A percentile compares a stretch with the other conserved stretches of the same genome.
Evolutionary conservation across 2,888 invertebrate genomes (phyloP).

Genomic region (Acholoe squamosa): DNA sequence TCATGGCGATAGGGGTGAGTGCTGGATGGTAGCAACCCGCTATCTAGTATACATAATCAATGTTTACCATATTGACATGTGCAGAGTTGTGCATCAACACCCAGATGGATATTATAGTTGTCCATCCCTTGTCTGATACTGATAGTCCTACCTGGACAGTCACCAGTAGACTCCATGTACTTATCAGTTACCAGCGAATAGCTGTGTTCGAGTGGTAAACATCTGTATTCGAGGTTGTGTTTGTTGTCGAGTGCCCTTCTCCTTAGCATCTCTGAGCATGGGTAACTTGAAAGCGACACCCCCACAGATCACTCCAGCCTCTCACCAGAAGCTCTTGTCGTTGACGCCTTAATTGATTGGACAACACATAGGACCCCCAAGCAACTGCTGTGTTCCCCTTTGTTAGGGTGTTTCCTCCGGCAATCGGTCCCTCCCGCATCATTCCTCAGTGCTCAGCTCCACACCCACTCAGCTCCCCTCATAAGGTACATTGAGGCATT

Average conservation of each 20-base stretch:
- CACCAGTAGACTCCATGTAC: background rate
- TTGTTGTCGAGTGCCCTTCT: constrained; percentile 7
- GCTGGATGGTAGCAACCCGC: too few relatives aligned
- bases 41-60: too few relatives aligned
- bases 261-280: background rate
- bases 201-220: too few relatives aligned
- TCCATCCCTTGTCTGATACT: background rate
- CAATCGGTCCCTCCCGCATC: background rate
- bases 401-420: background rate
- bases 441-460: background rate
- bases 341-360: constrained; percentile 22
- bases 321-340: background rate
- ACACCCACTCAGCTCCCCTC: background rate
- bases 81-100: too few relatives aligned
- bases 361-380: background rate
- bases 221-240: background rate
- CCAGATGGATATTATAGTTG: background rate
- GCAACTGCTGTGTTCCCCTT: background rate
- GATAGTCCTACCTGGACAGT: background rate
- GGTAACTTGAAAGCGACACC: background rate
- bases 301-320: background rate
- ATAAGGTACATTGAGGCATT: too few relatives aligned
- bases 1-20: too few relatives aligned
- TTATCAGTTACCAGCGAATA: background rate
- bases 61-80: too few relatives aligned